Base-by-base conservation (phyloP, 2,888 invertebrate species). In the Xanthia icteritia region DNA sequence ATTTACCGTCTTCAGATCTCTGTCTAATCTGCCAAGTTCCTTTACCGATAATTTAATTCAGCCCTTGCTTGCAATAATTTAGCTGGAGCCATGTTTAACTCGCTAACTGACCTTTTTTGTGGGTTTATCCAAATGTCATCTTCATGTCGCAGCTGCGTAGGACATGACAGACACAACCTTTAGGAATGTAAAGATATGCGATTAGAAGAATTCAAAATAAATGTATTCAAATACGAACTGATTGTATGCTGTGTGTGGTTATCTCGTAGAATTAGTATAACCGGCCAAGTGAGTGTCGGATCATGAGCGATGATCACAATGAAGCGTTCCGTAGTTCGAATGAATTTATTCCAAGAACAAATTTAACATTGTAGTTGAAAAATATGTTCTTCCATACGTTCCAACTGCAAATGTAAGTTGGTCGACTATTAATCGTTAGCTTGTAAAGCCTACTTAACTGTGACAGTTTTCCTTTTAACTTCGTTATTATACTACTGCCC, bases 41-140 rank as follows among this genome's bases (percentile, higher is more conserved):
- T 58, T 58, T 51, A 82, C 51, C 77, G 58, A 82, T 82, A 67
- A 82, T 68, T 64, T 76, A 36, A 58, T 51, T 58, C 63, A 82
- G 48, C 48, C 56, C 56, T 68, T 67, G 23, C 56, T 68, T 67
- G 23, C 66, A 27, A 61, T 76, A 64, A 79, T 68, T 75, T 31
- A 39, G n/a, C 39, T 63, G n/a, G 56, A 67, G 48, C 61, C 66
- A 56, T 56, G 56, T 72, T 73, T 81, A 64, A 79, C 36, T 77
- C 48, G 69, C 45, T 56, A 15, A 70, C 48, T 79, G 79, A 51
- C 76, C 79, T 68, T 82, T 75, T 79, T 79, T 82, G 75, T 20
- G 63, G 54, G 63, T 64, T 76, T 76, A 76, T 60, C 63, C 64
- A 79, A 82, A 67, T 82, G 79, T 58, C 79, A 79, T 82, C 79